Base-by-base conservation (phyloP, 35 echinoderm and acorn worm genomes). In the Heliocidaris erythrogramma region DNA sequence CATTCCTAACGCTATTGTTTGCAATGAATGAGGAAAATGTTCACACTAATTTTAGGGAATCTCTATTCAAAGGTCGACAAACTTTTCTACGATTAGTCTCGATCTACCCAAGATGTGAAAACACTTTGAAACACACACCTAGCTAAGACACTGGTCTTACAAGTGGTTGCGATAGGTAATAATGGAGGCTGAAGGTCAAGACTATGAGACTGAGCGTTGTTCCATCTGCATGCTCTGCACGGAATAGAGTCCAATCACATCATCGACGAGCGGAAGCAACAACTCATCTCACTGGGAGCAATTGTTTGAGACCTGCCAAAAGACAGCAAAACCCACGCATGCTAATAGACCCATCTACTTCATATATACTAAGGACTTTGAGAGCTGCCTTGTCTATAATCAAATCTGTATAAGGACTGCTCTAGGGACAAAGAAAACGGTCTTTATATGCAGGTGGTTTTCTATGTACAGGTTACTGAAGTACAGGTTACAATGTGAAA, bases 281-380 rank as follows among this genome's bases (percentile, higher is more conserved):
- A 78, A 78, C 65, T 78, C 65, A 78, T 78, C 65, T 78, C 65
- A 78, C 65, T n/a, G 65, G 65, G 65, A 78, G 65, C 65, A 78
- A 78, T 11, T 78, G 65, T 78, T 78, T 78, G 65, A 78, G 65
- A 18, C 65, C 65, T 78, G 65, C 65, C 65, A 78, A 78, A 78
- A n/a, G 27, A 21, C 18, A n/a, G 18, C 65, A n/a, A 18, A 78
- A 78, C 65, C 65, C 65, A 78, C 65, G 65, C 65, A 78, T 78
- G 65, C 65, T 78, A 78, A 78, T 78, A 78, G 21, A 78, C 65
- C 65, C 65, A 78, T n/a, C 65, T 18, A 21, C 65, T 78, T 78
- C 65, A 78, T 78, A 78, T 78, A 78, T 78, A 78, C 21, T 4
- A 78, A 24, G 65, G 27, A 27, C 52, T 78, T n/a, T 78, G 27